Evolutionary conservation across 2,113 vertebrate species (phyloP), one percentile per base, ranked within the genome.

Genomic region (western clawed frog (Xenopus tropicalis)): DNA sequence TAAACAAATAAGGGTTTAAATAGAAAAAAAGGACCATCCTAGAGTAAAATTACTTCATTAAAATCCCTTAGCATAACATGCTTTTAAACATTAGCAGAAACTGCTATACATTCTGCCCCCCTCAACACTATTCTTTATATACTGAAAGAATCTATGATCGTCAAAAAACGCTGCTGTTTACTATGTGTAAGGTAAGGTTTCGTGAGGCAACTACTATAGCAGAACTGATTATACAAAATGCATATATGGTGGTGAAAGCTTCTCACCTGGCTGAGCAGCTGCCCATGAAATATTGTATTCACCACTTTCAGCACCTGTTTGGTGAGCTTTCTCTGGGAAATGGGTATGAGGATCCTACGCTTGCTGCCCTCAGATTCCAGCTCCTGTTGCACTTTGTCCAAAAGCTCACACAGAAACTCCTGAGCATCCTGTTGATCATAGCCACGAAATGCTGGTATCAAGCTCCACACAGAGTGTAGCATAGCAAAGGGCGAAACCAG

Each of bases 261-360:
- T 70, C 92, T 73, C 86, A 99, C 97, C 97, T 99, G 97, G 83
- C 97, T 99, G 83, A 98, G 95, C 82, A 99, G 87, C 93, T 98
- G 96, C 79, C 97, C 97, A 0, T 99, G 97, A 86, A 99, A 99
- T 82, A 99, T 99, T 87, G 96, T 99, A 87, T 98, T 98, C 69
- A 98, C 95, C 85, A 99, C 96, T 81, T 98, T 98, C 70, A 99
- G 91, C 85, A 99, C 96, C 88, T 99, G 96, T 83, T 98, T 97
- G 85, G 96, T 97, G 71, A 99, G 94, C 75, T 96, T 98, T 85
- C 95, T 91, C 88, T 99, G 97, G 1, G 95, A 96, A 84, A 98
- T 94, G 61, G 96, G 96, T 83, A 98, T 98, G 70, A 98, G 94
- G 74, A 98, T 96, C 82, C 94, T 90, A 63, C 87, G 95, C 44